Evolutionary conservation across 2,113 vertebrate species (phyloP).

Genomic region (Arvicanthis niloticus): DNA sequence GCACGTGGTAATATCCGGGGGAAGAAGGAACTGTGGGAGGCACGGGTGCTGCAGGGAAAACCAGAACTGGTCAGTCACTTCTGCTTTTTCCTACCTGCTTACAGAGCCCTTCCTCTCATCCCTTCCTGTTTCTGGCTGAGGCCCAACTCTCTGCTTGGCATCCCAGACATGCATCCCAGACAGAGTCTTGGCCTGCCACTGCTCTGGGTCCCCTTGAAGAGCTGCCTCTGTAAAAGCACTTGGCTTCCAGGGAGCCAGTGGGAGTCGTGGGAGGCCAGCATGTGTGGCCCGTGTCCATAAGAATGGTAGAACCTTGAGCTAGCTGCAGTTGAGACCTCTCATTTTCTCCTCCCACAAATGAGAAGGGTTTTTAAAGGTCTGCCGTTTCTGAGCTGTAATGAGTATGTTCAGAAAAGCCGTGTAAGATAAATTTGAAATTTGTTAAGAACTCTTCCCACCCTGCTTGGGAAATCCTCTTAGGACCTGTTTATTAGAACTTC

Average conservation of each 20-base stretch:
- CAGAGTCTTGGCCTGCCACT: neutral
- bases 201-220: neutral
- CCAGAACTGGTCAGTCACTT: neutral
- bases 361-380: slow-evolving; percentile 8
- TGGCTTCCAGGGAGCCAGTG: neutral
- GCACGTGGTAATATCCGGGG: slow-evolving; percentile 55
- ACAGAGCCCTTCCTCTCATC: neutral
- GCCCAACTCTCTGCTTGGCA: neutral
- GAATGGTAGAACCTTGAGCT: neutral
- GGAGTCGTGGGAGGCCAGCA: neutral
- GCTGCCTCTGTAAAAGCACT: neutral
- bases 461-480: neutral
- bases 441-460: neutral
- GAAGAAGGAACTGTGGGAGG: neutral
- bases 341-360: neutral
- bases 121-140: neutral
- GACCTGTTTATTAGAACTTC: neutral
- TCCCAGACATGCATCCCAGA: neutral
- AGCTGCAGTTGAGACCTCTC: neutral
- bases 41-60: slow-evolving; percentile 57
- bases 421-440: neutral
- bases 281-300: neutral
- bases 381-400: neutral
- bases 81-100: neutral
- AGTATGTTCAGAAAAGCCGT: neutral